Evolutionary conservation across 2,888 invertebrate species (phyloP).

Genomic region (Sminthurinus aureus): DNA sequence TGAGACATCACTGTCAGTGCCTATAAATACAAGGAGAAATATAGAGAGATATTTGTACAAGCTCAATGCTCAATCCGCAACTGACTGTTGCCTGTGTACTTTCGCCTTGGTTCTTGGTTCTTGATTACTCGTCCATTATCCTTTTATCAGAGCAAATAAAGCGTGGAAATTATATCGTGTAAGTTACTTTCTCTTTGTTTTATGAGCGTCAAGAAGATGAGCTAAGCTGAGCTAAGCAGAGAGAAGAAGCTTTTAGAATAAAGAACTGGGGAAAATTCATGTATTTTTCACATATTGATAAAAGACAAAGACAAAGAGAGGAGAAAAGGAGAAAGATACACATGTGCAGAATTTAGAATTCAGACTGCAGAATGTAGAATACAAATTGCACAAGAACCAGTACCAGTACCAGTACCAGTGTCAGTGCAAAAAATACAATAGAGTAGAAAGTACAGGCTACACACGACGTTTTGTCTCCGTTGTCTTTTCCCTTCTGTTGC

Average conservation of each 20-base stretch:
- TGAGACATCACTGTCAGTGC: no score
- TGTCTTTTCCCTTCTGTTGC: no score
- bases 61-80: no score
- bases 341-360: no score
- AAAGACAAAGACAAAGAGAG: neutral
- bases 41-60: no score
- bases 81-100: neutral
- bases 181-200: neutral
- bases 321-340: neutral
- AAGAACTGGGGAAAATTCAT: neutral
- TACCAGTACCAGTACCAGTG: no score
- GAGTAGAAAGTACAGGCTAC: no score
- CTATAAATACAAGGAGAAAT: no score
- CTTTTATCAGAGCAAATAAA: constrained; percentile 10
- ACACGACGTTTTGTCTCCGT: no score
- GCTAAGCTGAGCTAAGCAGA: neutral
- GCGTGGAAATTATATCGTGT: neutral
- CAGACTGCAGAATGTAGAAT: no score
- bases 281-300: neutral
- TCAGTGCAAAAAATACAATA: no score
- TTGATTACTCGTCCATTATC: neutral
- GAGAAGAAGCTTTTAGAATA: neutral
- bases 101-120: neutral
- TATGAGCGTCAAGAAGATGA: neutral
- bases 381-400: no score